phyloP scores from a whole-genome alignment of 2,797 vertebrate species.

The Trachops cirrhosus region DNA sequence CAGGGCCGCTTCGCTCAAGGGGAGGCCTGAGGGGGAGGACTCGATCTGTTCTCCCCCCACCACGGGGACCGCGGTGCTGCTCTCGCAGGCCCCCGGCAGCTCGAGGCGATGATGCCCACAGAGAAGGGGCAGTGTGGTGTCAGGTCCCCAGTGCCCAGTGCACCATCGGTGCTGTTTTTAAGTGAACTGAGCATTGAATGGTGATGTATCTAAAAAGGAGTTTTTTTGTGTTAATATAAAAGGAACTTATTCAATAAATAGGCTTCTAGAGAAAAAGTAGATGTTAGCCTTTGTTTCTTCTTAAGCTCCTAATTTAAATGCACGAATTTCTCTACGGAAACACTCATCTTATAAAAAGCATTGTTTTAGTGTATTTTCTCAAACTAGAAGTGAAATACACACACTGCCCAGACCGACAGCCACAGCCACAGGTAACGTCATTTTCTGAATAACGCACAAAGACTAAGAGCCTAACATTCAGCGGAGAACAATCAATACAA shows the following conservation, averaged over 20 bases:
- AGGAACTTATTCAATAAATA: neutral
- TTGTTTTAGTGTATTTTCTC: neutral
- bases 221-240: neutral
- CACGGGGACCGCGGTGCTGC: neutral
- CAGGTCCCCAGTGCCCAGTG: neutral
- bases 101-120: neutral
- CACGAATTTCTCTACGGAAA: neutral
- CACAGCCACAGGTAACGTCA: neutral
- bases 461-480: neutral
- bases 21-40: neutral
- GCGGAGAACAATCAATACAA: neutral
- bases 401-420: neutral
- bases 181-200: neutral
- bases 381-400: neutral
- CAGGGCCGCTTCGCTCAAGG: neutral
- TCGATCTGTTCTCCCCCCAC: neutral
- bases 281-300: neutral
- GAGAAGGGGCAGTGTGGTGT: neutral
- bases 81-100: neutral
- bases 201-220: neutral
- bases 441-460: neutral
- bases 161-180: neutral
- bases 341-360: neutral
- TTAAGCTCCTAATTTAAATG: constrained; percentile 6
- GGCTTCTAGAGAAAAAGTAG: neutral